Evolutionary conservation across 2,113 vertebrate species (phyloP).

Genomic region (Meles meles): DNA sequence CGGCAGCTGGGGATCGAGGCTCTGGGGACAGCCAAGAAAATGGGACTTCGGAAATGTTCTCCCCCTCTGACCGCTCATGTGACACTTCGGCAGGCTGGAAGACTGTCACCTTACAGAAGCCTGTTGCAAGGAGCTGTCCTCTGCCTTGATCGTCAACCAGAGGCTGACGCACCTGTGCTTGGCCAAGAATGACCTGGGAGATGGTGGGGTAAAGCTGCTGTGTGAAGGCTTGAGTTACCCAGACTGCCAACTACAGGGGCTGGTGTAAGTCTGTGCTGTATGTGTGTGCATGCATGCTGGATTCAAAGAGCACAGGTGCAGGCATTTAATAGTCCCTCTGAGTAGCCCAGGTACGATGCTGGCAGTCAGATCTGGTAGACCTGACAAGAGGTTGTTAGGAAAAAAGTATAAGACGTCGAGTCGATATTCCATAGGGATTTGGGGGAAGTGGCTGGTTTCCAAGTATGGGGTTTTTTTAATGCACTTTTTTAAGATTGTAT

Average conservation of each 20-base stretch:
- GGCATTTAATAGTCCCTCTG: background rate
- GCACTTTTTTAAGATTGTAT: background rate
- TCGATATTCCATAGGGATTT: background rate
- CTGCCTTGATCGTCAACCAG: background rate
- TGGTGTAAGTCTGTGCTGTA: background rate
- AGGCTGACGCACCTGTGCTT: constrained; percentile 29
- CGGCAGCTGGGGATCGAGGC: background rate
- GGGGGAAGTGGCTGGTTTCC: background rate
- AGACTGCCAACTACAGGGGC: background rate
- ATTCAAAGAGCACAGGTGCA: background rate
- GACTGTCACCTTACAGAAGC: constrained; percentile 9
- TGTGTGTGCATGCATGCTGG: background rate
- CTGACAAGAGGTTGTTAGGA: background rate
- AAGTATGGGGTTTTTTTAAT: background rate
- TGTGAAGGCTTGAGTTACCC: constrained; percentile 26
- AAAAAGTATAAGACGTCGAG: background rate
- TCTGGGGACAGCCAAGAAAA: background rate
- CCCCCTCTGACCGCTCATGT: fast-evolving
- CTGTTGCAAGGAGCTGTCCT: constrained; percentile 19
- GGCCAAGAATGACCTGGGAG: background rate
- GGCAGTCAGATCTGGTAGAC: background rate
- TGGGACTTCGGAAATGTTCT: background rate
- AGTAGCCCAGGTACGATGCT: background rate
- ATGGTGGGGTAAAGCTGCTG: background rate
- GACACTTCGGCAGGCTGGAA: background rate